These are phyloP conservation scores for Uropsilus gracilis DNA, from an alignment of 2,113 vertebrate genomes.

Conservation along the genomic window DNA sequence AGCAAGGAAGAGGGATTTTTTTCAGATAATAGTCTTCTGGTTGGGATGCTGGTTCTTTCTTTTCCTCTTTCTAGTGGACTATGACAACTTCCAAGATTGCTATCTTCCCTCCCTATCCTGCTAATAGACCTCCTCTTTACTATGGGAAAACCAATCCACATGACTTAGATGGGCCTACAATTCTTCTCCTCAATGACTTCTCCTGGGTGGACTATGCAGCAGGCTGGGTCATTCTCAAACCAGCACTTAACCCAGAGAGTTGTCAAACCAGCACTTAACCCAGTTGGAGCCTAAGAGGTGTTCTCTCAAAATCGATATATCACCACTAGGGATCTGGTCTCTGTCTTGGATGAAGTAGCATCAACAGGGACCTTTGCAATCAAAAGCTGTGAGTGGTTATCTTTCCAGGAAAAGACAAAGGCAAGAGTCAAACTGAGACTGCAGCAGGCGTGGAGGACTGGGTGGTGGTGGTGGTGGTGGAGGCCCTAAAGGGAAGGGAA, in stretches of 20 bases:
- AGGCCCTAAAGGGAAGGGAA: neutral
- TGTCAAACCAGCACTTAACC: neutral
- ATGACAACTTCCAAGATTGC: neutral
- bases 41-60: neutral
- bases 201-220: neutral
- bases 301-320: neutral
- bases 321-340: too few species aligned
- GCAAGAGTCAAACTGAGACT: neutral
- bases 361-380: neutral
- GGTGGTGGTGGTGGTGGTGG: too few species aligned
- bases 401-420: neutral
- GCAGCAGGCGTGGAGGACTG: neutral
- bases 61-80: neutral
- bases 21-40: neutral
- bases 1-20: neutral
- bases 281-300: neutral
- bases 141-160: neutral
- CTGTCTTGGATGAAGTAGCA: neutral
- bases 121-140: neutral
- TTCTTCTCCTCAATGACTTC: neutral
- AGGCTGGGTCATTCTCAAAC: neutral
- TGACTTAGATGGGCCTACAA: neutral
- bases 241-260: neutral
- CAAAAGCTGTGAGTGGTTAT: neutral
- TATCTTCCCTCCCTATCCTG: neutral